Conservation (phyloP, 2,888 invertebrate species). For the Zaprionus obscuricornis region DNA sequence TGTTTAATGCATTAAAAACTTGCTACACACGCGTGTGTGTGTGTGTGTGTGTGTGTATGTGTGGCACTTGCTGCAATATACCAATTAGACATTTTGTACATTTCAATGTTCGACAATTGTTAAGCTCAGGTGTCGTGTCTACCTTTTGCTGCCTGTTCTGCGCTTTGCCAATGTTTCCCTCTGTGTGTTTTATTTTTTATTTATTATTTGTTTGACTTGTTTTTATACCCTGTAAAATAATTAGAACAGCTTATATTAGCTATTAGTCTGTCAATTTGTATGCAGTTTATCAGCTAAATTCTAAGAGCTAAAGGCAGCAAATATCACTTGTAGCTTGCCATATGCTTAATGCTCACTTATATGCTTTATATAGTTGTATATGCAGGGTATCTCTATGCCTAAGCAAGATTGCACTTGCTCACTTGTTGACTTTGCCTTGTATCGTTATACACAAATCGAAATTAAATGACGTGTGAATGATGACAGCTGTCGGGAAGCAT, state of each 20-base stretch:
- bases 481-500: conserved; percentile 78
- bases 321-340: too few relatives aligned
- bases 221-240: too few relatives aligned
- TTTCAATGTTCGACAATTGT: conserved; percentile 60
- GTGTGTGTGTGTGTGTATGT: too few relatives aligned
- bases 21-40: too few relatives aligned
- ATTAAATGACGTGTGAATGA: conserved; percentile 83
- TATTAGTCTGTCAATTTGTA: too few relatives aligned
- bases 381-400: conserved; percentile 17
- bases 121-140: conserved; percentile 35
- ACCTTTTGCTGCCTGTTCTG: conserved; percentile 13
- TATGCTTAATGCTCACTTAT: too few relatives aligned
- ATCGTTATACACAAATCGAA: conserved; percentile 79
- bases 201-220: too few relatives aligned
- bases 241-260: too few relatives aligned
- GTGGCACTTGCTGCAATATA: conserved; percentile 43
- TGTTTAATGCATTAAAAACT: too few relatives aligned
- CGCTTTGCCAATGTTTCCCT: conserved; percentile 34
- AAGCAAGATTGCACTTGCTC: conserved; percentile 6
- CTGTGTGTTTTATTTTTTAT: conserved; percentile 35
- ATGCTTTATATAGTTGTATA: conserved; percentile 11
- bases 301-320: too few relatives aligned
- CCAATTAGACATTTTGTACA: conserved; percentile 80
- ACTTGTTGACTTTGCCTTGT: conserved; percentile 48
- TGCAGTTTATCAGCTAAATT: too few relatives aligned